Evolutionary conservation across 2,113 vertebrate species (phyloP).

Genomic region (Malurus alboscapulatus): DNA sequence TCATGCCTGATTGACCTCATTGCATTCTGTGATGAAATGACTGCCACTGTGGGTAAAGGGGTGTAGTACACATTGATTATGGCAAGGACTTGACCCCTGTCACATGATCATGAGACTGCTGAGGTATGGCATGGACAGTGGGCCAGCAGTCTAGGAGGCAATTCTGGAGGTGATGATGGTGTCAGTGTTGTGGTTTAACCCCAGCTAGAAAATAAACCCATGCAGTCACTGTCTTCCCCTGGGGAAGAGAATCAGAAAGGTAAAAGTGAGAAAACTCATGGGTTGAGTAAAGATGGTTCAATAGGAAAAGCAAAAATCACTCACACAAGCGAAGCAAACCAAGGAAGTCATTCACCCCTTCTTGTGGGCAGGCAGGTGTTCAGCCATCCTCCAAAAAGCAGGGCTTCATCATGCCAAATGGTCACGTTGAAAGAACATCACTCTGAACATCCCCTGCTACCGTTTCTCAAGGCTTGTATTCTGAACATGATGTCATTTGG

Average conservation of each 20-base stretch:
- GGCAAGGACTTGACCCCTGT: not conserved
- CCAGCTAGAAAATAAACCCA: not conserved
- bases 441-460: not conserved
- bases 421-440: not conserved
- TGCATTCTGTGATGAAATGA: not conserved
- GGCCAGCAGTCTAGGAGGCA: not conserved
- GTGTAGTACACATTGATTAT: not conserved
- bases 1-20: not conserved
- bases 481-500: not conserved
- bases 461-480: not conserved
- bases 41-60: not conserved
- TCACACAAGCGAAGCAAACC: not conserved
- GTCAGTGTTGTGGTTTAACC: not conserved
- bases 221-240: not conserved
- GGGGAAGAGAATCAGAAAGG: not conserved
- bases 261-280: not conserved
- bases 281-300: not conserved
- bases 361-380: not conserved
- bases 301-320: not conserved
- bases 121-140: not conserved
- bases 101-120: not conserved
- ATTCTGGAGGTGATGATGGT: not conserved
- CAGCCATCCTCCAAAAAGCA: not conserved
- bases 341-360: not conserved
- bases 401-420: not conserved